Evolutionary conservation across 2,113 vertebrate genomes (phyloP).

Genomic region (Anhinga rufa): DNA sequence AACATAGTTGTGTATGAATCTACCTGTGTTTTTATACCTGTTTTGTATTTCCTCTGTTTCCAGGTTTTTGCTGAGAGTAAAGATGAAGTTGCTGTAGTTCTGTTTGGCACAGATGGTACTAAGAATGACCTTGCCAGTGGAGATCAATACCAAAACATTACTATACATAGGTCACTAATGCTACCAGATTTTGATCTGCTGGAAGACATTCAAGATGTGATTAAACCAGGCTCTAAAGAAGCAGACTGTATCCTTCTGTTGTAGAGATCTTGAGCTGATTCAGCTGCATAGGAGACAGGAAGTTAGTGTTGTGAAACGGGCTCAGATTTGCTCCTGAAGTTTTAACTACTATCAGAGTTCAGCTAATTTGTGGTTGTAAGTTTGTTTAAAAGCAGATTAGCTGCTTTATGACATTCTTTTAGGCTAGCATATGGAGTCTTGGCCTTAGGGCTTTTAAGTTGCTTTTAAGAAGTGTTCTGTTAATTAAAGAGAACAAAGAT

Average conservation of each 20-base stretch:
- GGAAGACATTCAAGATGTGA: conserved; percentile 81
- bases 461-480: not conserved
- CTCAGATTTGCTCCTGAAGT: not conserved
- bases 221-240: conserved; percentile 80
- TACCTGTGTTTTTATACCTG: not conserved
- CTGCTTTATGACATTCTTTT: not conserved
- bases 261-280: not conserved
- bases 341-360: not conserved
- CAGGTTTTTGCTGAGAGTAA: conserved; percentile 95
- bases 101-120: conserved; percentile 89
- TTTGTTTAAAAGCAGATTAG: not conserved
- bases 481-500: not conserved
- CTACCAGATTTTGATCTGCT: conserved; percentile 90
- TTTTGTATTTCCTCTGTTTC: not conserved
- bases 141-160: conserved; percentile 89
- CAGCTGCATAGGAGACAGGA: not conserved
- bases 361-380: not conserved
- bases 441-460: not conserved
- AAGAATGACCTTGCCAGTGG: conserved; percentile 76
- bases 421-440: not conserved
- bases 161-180: conserved; percentile 80
- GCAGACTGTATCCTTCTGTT: conserved; percentile 91
- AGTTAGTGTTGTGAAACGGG: not conserved
- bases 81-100: conserved; percentile 87
- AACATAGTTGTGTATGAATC: not conserved